phyloP scores from a whole-genome alignment of 2,888 invertebrate species.

The Eupithecia vulgata region DNA sequence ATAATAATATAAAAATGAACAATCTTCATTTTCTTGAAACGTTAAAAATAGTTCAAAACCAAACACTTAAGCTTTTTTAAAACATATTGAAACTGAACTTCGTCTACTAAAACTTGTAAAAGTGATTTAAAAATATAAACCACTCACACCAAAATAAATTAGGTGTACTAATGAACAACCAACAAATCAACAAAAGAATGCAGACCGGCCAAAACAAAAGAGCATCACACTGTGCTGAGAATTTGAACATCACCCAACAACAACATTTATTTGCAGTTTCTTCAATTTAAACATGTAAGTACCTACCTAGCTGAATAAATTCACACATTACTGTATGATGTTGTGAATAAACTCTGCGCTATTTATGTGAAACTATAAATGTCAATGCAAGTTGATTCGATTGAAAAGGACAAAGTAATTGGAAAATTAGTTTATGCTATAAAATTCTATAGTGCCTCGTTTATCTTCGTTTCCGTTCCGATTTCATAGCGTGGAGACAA shows the following conservation, averaged over 20 bases:
- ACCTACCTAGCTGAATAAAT: constrained; percentile 4
- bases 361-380: constrained; percentile 29
- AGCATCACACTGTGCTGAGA: constrained; percentile 18
- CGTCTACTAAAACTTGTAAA: background rate
- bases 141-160: background rate
- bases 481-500: background rate
- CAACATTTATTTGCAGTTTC: constrained; percentile 5
- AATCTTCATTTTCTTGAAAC: background rate
- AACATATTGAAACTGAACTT: background rate
- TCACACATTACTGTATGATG: constrained; percentile 14
- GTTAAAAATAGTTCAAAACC: background rate
- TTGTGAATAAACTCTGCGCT: constrained; percentile 28
- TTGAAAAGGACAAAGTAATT: constrained; percentile 43
- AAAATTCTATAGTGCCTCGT: constrained; percentile 27
- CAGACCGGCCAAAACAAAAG: constrained; percentile 3
- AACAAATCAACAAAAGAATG: constrained; percentile 4
- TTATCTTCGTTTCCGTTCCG: background rate
- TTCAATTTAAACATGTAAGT: constrained; percentile 1
- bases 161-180: background rate
- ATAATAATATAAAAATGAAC: background rate
- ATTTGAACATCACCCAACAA: constrained; percentile 26
- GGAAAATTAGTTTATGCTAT: constrained; percentile 38
- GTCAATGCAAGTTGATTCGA: constrained; percentile 40
- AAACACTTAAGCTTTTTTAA: background rate
- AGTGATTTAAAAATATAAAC: background rate